Percentiles rank a stretch among this genome's conserved stretches.
Conservation (phyloP, 2,888 invertebrate species). For the Aelia acuminata region DNA sequence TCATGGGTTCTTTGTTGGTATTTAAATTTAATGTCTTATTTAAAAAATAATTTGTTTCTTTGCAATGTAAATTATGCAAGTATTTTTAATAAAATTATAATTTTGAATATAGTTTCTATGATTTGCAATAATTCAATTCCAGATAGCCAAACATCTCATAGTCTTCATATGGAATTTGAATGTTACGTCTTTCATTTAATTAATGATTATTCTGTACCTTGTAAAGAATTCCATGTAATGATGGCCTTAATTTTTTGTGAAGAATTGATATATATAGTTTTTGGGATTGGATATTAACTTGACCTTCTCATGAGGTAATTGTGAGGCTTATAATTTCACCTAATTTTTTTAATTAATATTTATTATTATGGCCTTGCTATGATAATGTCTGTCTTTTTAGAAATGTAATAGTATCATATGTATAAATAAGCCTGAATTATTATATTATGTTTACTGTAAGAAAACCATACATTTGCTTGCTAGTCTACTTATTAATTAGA, state of each 20-base stretch:
- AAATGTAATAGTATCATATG: slow-evolving; percentile 46
- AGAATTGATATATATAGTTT: slow-evolving; percentile 33
- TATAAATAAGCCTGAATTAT: slow-evolving; percentile 57
- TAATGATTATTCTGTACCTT: slow-evolving; percentile 23
- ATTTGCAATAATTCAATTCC: slow-evolving; percentile 37
- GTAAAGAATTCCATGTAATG: slow-evolving; percentile 26
- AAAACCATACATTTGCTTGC: slow-evolving; percentile 47
- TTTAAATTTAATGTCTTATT: neutral
- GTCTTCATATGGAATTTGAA: neutral
- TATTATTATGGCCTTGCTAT: slow-evolving; percentile 41
- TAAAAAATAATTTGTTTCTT: neutral
- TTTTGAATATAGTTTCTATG: neutral
- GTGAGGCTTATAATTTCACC: neutral
- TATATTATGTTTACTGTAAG: slow-evolving; percentile 57
- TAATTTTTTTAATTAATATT: slow-evolving; percentile 38
- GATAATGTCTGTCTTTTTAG: slow-evolving; percentile 1
- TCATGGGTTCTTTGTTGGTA: neutral
- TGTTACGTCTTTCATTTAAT: slow-evolving; percentile 46
- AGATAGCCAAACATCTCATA: neutral
- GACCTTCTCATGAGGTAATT: neutral
- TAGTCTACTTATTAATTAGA: too few relatives aligned
- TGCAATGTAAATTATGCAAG: neutral
- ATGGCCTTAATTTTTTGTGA: slow-evolving; percentile 6
- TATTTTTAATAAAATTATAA: neutral
- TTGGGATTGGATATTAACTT: neutral